Evolutionary conservation across 1,140 invertebrate species (phyloP).

Genomic region (Drosophila leontia): DNA sequence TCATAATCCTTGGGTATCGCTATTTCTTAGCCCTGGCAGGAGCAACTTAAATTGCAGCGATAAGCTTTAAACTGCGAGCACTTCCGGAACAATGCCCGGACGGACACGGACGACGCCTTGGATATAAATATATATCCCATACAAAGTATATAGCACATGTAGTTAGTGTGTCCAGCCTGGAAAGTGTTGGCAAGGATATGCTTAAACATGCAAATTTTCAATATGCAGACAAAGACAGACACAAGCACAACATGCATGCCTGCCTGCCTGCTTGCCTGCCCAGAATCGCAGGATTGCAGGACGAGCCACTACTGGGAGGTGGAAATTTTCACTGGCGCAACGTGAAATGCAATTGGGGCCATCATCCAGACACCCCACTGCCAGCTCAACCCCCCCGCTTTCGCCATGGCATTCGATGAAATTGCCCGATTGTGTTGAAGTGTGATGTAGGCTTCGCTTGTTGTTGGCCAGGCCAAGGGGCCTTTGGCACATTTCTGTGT

Average conservation of each 20-base stretch:
- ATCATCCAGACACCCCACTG: slow-evolving; percentile 1
- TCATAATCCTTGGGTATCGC: background rate
- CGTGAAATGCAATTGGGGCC: slow-evolving; percentile 75
- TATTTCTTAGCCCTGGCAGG: slow-evolving; percentile 20
- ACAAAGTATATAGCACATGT: slow-evolving; percentile 46
- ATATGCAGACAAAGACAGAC: slow-evolving; percentile 78
- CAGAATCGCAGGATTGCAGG: slow-evolving; percentile 32
- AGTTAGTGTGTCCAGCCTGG: slow-evolving; percentile 55
- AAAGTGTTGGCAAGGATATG: slow-evolving; percentile 83
- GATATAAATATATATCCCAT: slow-evolving; percentile 15
- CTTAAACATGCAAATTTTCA: slow-evolving; percentile 84
- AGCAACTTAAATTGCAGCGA: slow-evolving; percentile 78
- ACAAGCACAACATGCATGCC: slow-evolving; percentile 69
- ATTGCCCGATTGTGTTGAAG: slow-evolving; percentile 84
- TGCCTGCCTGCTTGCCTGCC: slow-evolving; percentile 75
- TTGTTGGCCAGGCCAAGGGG: slow-evolving; percentile 67
- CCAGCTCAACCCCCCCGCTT: background rate
- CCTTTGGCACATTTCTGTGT: slow-evolving; percentile 74
- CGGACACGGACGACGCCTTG: slow-evolving; percentile 23
- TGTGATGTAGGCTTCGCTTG: slow-evolving; percentile 84
- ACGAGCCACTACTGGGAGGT: slow-evolving; percentile 13
- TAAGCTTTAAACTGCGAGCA: slow-evolving; percentile 81
- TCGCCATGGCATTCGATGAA: slow-evolving; percentile 66
- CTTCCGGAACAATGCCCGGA: slow-evolving; percentile 61
- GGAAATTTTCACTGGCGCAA: slow-evolving; percentile 65